phyloP scores from a whole-genome alignment of 1,140 invertebrate species.

The Drosophila burlai region DNA sequence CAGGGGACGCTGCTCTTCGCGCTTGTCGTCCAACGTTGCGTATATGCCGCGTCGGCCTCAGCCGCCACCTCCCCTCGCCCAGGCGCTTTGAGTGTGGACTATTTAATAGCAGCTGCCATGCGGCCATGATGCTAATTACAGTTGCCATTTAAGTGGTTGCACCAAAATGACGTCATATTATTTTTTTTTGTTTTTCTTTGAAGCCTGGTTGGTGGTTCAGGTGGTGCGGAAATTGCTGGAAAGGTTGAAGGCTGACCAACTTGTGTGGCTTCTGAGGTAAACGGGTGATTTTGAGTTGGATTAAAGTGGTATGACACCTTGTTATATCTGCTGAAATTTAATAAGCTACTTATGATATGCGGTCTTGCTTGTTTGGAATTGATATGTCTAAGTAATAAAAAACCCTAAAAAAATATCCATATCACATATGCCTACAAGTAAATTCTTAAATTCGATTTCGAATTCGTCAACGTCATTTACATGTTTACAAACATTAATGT shows the following conservation, averaged over 20 bases:
- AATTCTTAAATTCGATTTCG: background rate
- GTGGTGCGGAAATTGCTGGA: conserved; percentile 23
- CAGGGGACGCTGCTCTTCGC: conserved; percentile 46
- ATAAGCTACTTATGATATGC: background rate
- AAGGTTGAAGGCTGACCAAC: conserved; percentile 66
- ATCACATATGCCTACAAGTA: too few relatives aligned
- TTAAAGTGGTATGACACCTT: conserved; percentile 38
- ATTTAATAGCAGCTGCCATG: conserved; percentile 82
- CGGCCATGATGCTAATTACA: conserved; percentile 82
- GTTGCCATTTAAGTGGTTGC: conserved; percentile 82
- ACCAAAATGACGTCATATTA: conserved; percentile 69
- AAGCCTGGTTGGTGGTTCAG: background rate
- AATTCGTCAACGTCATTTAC: background rate
- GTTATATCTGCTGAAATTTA: conserved; percentile 15
- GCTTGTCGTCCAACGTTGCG: conserved; percentile 57
- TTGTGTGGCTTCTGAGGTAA: conserved; percentile 20
- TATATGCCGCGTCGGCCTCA: conserved; percentile 69
- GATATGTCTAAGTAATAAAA: background rate
- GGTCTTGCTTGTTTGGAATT: background rate
- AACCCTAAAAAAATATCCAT: too few relatives aligned
- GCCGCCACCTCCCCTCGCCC: background rate
- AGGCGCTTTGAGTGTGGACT: conserved; percentile 50
- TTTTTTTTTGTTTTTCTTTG: conserved; percentile 23
- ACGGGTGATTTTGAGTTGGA: conserved; percentile 24
- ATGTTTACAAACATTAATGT: background rate